These are phyloP conservation scores for Mycalesis mineus DNA, from an alignment of 2,888 invertebrate species.

Conservation along the genomic window DNA sequence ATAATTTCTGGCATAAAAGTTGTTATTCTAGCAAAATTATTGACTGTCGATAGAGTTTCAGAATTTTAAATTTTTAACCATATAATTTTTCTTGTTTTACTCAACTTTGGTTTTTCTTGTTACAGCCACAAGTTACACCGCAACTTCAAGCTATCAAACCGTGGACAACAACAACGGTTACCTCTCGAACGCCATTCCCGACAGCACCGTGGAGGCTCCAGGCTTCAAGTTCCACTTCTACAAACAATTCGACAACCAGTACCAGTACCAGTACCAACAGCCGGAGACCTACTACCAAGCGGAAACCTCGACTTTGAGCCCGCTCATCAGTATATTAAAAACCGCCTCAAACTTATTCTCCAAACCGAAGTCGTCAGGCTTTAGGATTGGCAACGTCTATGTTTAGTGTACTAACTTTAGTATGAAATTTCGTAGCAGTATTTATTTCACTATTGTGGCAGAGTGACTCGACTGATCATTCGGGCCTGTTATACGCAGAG, in stretches of 20 bases:
- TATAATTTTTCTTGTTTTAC: background rate
- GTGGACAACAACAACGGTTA: conserved; percentile 67
- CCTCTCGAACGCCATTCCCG: conserved; percentile 76
- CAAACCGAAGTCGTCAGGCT: conserved; percentile 61
- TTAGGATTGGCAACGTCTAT: conserved; percentile 67
- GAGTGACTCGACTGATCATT: conserved; percentile 75
- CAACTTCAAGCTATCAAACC: conserved; percentile 61
- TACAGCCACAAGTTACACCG: conserved; percentile 63
- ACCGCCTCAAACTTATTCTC: conserved; percentile 64
- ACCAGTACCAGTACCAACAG: conserved; percentile 55
- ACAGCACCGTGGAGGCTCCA: conserved; percentile 66
- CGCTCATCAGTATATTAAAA: conserved; percentile 69
- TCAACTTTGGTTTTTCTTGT: conserved; percentile 35
- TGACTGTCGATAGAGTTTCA: background rate
- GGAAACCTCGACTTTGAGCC: conserved; percentile 64
- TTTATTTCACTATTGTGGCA: conserved; percentile 67
- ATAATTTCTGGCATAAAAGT: no score
- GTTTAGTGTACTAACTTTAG: conserved; percentile 40
- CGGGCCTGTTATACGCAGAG: conserved; percentile 52
- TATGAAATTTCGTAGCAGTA: conserved; percentile 50
- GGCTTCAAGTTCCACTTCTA: conserved; percentile 63
- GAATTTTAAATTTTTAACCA: background rate
- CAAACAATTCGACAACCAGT: conserved; percentile 60
- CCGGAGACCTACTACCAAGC: conserved; percentile 54
- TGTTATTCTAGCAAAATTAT: no score